phyloP scores from a whole-genome alignment of 2,888 invertebrate species.

The Bembecia ichneumoniformis region DNA sequence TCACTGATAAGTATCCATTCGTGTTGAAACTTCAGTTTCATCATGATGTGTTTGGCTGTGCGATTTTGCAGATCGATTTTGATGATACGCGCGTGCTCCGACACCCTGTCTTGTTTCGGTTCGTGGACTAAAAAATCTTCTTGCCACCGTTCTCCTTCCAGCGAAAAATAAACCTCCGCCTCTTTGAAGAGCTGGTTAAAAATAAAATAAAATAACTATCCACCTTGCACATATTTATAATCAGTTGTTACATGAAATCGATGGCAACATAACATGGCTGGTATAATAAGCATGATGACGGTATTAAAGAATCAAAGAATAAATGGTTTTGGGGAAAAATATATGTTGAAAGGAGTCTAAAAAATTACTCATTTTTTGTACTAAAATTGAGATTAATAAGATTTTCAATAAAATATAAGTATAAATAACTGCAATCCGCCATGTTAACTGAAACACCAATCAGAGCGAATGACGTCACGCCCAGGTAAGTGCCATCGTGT shows the following conservation, averaged over 20 bases:
- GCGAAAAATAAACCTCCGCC: slow-evolving; percentile 83
- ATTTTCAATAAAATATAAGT: no score
- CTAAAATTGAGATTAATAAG: no score
- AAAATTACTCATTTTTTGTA: no score
- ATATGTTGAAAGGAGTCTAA: no score
- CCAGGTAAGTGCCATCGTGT: no score
- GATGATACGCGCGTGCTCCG: slow-evolving; percentile 75
- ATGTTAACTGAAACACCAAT: no score
- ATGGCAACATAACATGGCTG: no score
- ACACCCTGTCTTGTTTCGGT: slow-evolving; percentile 68
- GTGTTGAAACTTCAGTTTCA: slow-evolving; percentile 82
- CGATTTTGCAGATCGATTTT: slow-evolving; percentile 82
- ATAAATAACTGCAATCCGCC: no score
- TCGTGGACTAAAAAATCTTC: slow-evolving; percentile 76
- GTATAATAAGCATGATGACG: no score
- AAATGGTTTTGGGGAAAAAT: no score
- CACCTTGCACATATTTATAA: background rate
- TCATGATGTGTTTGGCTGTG: slow-evolving; percentile 81
- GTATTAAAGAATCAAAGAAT: no score
- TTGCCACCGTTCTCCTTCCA: slow-evolving; percentile 83
- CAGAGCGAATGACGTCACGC: no score
- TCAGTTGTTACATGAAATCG: background rate
- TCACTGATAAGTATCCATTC: slow-evolving; percentile 93
- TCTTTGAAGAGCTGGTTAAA: slow-evolving; percentile 79
- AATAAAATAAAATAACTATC: background rate